Conservation (phyloP, 2,113 vertebrate species). For the Phalacrocorax carbo region DNA sequence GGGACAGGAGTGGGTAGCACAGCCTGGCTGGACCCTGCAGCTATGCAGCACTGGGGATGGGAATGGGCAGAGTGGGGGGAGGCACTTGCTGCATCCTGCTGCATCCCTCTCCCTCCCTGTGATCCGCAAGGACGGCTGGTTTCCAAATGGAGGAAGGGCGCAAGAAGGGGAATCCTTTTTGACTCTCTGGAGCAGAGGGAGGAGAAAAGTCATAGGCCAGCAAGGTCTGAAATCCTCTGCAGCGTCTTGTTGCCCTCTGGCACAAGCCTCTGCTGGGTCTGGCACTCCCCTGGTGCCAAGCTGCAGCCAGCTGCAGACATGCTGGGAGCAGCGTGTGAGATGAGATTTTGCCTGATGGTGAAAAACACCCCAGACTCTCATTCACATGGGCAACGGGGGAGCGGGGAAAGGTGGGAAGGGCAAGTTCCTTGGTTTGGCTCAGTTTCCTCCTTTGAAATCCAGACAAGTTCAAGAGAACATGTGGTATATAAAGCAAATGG, state of each 20-base stretch:
- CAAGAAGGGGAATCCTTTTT: background rate
- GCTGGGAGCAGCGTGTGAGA: background rate
- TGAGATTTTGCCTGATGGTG: background rate
- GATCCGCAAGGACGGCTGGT: accelerated
- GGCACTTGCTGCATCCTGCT: background rate
- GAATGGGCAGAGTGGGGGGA: background rate
- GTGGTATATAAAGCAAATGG: accelerated
- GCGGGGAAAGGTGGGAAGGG: background rate
- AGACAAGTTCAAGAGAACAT: background rate
- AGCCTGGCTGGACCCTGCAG: background rate
- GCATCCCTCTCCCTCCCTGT: background rate
- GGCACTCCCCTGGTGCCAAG: accelerated
- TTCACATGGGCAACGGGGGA: accelerated
- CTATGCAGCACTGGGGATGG: background rate
- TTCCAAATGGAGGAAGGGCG: accelerated
- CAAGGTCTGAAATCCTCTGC: background rate
- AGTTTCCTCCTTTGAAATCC: background rate
- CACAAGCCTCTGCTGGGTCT: background rate
- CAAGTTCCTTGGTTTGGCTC: background rate
- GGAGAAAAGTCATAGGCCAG: background rate
- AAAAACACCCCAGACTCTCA: background rate
- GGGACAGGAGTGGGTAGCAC: background rate
- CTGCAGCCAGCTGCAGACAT: background rate
- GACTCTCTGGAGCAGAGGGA: background rate
- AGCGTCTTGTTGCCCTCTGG: background rate